Evolutionary conservation across 2,797 vertebrate species (phyloP).

Genomic region (Rhinella marina): DNA sequence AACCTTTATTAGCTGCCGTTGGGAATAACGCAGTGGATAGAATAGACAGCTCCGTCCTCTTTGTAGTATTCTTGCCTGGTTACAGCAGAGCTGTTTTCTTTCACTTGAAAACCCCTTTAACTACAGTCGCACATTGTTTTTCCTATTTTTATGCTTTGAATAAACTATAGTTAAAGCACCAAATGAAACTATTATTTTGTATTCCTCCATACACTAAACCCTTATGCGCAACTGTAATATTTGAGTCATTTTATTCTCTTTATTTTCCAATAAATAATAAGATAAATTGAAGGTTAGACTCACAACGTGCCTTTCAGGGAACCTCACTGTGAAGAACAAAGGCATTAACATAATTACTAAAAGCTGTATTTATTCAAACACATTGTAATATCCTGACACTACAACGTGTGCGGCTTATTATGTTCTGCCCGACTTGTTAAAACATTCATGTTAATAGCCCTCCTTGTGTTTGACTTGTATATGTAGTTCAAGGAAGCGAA

Average conservation of each 20-base stretch:
- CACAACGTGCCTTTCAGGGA: slow-evolving; percentile 14
- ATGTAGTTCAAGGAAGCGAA: slow-evolving; percentile 63
- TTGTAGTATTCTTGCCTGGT: too few relatives aligned
- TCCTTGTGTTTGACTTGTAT: slow-evolving; percentile 63
- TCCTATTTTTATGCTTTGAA: neutral
- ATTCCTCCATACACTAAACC: neutral
- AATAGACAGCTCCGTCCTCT: too few relatives aligned
- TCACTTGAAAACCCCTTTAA: too few relatives aligned
- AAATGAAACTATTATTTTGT: neutral
- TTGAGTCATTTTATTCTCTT: slow-evolving; percentile 47
- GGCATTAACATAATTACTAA: slow-evolving; percentile 43
- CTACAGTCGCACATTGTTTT: neutral
- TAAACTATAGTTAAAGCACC: neutral
- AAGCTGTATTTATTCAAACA: slow-evolving; percentile 48
- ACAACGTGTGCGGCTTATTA: slow-evolving; percentile 43
- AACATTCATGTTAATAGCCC: slow-evolving; percentile 66
- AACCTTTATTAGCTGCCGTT: too few relatives aligned
- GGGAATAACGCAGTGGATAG: too few relatives aligned
- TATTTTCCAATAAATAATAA: slow-evolving; percentile 37
- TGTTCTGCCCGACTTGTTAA: slow-evolving; percentile 62
- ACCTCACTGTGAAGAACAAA: slow-evolving; percentile 42
- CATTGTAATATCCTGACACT: slow-evolving; percentile 44
- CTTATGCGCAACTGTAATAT: neutral
- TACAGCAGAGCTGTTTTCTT: too few relatives aligned
- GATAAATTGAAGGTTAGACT: slow-evolving; percentile 41